These are phyloP conservation scores for Eleutherodactylus coqui DNA, from an alignment of 2,797 vertebrate species.

Conservation along the genomic window DNA sequence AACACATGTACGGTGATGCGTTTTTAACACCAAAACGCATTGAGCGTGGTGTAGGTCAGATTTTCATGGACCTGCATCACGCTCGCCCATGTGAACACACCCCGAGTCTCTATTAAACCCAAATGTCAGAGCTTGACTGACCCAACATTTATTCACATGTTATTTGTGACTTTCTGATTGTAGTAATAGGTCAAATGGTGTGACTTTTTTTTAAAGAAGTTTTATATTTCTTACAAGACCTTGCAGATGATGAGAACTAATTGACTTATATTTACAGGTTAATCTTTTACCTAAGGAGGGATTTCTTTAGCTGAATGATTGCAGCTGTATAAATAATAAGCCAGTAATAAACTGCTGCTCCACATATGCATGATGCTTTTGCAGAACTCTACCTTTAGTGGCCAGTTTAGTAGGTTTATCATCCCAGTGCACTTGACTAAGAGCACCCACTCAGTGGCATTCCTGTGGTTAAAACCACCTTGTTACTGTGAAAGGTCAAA, in stretches of 20 bases:
- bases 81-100: no score
- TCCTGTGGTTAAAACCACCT: conserved; percentile 27
- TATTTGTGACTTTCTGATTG: no score
- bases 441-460: conserved; percentile 27
- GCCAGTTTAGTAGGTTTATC: not conserved
- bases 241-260: not conserved
- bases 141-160: no score
- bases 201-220: no score
- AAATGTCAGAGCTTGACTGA: no score
- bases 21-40: no score
- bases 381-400: not conserved
- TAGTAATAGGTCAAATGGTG: no score
- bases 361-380: not conserved
- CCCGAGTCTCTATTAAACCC: no score
- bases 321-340: not conserved
- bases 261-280: not conserved
- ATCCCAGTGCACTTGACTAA: not conserved
- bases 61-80: no score
- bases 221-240: not conserved
- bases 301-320: not conserved
- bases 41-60: no score
- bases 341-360: not conserved
- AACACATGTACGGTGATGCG: no score
- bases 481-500: conserved; percentile 11
- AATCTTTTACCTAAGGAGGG: not conserved